Evolutionary conservation across 1,140 invertebrate genomes (phyloP), one percentile per base, ranked within the genome.

Genomic region (Conus ventricosus): DNA sequence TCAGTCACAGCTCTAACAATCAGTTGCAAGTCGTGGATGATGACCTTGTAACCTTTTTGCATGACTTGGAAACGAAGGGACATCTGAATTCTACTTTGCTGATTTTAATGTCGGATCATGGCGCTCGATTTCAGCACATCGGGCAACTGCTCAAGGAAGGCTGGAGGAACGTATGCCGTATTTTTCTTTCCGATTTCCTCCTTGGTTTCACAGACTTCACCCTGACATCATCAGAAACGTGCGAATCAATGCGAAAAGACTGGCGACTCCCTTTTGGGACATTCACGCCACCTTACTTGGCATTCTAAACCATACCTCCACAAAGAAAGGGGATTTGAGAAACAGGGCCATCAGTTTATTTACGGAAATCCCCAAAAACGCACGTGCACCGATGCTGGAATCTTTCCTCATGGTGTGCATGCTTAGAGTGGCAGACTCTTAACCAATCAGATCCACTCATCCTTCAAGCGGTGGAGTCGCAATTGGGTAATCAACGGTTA

Each of bases 381-480:
- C 81, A 97, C 97, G 6, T 99, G 98, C 93, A 96, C 96, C 23
- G 96, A 98, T 94, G 98, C 98, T 7, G 97, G 96, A 75, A 98
- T 99, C 85, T 97, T 98, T 93, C 97, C 98, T 0, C 98, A 99
- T 99, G 98, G 98, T 99, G 98, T 92, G 97, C 98, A 23, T 99
- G 98, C 93, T 95, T 99, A 10, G 96, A 96, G 5, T 98, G 98
- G 98, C 93, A 97, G 89, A 27, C 71, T 51, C 57, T 88, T 20
- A 76, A 87, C 25, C 51, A 4, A 4, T 81, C n/a, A 17, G 86
- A 87, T 54, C 4, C 55, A 2, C 15, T 81, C 11, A 27, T 80
- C 7, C 0, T 23, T 0, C 4, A 71, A 8, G 67, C 17, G 11
- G 67, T 71, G 0, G 2, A n/a, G 5, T n/a, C 89, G 89, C 88